phyloP scores from a whole-genome alignment of 1,140 invertebrate genomes.

The Asobara japonica region DNA sequence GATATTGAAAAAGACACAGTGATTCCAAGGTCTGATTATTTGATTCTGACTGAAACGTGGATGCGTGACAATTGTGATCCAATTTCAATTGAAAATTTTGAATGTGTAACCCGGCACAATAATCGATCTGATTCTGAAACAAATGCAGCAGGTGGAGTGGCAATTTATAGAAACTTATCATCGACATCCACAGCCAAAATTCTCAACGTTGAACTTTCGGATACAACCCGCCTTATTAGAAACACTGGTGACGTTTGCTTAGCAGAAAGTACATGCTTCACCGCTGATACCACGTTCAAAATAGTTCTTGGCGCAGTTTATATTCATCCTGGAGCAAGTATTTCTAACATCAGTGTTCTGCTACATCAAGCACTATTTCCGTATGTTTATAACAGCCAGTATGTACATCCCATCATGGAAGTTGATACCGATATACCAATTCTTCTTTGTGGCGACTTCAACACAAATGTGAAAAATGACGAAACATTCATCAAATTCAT shows the following conservation, averaged over 20 bases:
- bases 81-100: slow-evolving; percentile 20
- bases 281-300: slow-evolving; percentile 29
- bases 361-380: too few species aligned
- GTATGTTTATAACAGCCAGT: too few species aligned
- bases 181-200: slow-evolving; percentile 28
- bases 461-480: not conserved
- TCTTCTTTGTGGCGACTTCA: too few species aligned
- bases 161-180: slow-evolving; percentile 30
- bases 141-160: slow-evolving; percentile 30
- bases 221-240: slow-evolving; percentile 20
- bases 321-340: too few species aligned
- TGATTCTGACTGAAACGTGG: slow-evolving; percentile 29
- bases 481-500: not conserved
- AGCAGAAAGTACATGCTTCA: slow-evolving; percentile 26
- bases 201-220: slow-evolving; percentile 19
- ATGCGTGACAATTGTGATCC: slow-evolving; percentile 32
- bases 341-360: too few species aligned
- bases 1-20: slow-evolving; percentile 2
- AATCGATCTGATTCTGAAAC: slow-evolving; percentile 24
- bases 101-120: slow-evolving; percentile 25
- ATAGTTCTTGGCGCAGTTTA: not conserved
- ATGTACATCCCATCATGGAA: not conserved
- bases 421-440: not conserved
- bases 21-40: slow-evolving; percentile 2
- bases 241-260: slow-evolving; percentile 27